Evolutionary conservation across 2,888 invertebrate genomes (phyloP).

Genomic region (Herminia tarsipennalis): DNA sequence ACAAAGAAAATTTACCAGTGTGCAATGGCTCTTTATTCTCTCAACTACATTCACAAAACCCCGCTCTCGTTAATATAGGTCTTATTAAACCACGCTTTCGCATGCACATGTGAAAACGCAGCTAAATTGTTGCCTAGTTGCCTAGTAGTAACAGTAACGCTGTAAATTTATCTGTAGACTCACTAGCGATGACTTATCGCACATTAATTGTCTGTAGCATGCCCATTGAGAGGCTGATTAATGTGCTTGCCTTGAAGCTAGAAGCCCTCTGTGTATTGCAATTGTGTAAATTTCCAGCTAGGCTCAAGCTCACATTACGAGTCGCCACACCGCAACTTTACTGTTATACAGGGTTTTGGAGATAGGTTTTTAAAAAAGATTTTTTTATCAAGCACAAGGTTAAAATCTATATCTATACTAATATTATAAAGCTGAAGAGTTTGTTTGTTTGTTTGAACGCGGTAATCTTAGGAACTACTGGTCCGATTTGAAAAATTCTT

Average conservation of each 20-base stretch:
- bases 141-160: slow-evolving; percentile 36
- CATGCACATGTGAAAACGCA: slow-evolving; percentile 40
- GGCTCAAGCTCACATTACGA: too few species aligned
- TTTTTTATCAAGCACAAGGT: too few species aligned
- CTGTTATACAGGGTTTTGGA: too few species aligned
- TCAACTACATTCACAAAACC: slow-evolving; percentile 12
- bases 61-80: slow-evolving; percentile 39
- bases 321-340: too few species aligned
- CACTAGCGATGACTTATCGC: slow-evolving; percentile 57
- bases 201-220: slow-evolving; percentile 65
- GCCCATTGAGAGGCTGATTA: slow-evolving; percentile 55
- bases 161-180: slow-evolving; percentile 54
- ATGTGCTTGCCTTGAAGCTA: slow-evolving; percentile 38
- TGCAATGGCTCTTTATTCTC: background rate
- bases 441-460: too few species aligned
- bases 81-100: slow-evolving; percentile 26
- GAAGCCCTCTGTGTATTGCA: slow-evolving; percentile 28
- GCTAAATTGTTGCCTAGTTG: slow-evolving; percentile 29
- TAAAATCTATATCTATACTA: too few species aligned
- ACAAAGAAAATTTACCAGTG: too few species aligned
- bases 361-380: too few species aligned
- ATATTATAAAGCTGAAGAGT: too few species aligned
- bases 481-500: too few species aligned
- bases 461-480: too few species aligned
- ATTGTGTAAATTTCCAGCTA: slow-evolving; percentile 17